Conservation (phyloP, 2,888 invertebrate species). For the Limnephilus auricula region DNA sequence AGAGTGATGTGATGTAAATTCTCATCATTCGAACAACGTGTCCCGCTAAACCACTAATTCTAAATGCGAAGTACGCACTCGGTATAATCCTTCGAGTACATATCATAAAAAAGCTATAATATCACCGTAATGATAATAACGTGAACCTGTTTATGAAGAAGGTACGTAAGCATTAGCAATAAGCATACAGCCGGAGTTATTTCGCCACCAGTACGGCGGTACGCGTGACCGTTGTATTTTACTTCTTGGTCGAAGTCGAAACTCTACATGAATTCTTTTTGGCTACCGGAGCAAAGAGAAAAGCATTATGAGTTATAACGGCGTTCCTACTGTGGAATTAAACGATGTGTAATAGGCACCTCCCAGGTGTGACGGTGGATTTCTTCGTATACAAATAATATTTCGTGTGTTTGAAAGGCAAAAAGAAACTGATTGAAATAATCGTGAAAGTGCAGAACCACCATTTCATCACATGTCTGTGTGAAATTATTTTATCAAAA, state of each 20-base stretch:
- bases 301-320: slow-evolving; percentile 42
- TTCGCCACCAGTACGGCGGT: not conserved
- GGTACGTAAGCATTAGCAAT: not conserved
- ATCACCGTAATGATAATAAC: not conserved
- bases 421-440: slow-evolving; percentile 26
- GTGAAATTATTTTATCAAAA: not conserved
- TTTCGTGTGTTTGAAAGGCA: slow-evolving; percentile 49
- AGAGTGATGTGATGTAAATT: not conserved
- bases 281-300: slow-evolving; percentile 52
- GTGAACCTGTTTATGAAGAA: not conserved
- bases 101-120: not conserved
- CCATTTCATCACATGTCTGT: slow-evolving; percentile 28
- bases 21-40: slow-evolving; percentile 17
- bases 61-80: slow-evolving; percentile 8
- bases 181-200: slow-evolving; percentile 15
- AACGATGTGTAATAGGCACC: slow-evolving; percentile 52
- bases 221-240: slow-evolving; percentile 51
- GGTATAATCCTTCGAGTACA: not conserved
- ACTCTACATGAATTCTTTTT: slow-evolving; percentile 51
- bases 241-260: slow-evolving; percentile 26
- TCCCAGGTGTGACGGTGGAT: slow-evolving; percentile 52
- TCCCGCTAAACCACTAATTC: not conserved
- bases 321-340: slow-evolving; percentile 45
- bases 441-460: slow-evolving; percentile 9
- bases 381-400: slow-evolving; percentile 43